These are phyloP conservation scores for Synodontis membranacea DNA, from an alignment of 2,113 vertebrate species.

Conservation along the genomic window DNA sequence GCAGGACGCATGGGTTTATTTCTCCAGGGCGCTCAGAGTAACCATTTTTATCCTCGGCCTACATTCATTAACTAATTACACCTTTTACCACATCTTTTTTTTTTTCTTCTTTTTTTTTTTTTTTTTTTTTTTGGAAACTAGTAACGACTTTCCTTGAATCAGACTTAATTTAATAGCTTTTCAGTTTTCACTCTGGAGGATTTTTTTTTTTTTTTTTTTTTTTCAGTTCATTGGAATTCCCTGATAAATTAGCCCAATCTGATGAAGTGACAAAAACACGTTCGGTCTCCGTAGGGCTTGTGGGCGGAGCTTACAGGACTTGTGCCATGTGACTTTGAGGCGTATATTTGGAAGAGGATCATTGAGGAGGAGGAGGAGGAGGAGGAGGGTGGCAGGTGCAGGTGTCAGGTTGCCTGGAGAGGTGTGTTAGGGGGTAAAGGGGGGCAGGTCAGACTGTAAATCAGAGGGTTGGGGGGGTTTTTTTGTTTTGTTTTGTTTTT, in stretches of 20 bases:
- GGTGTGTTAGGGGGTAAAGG: slow-evolving; percentile 54
- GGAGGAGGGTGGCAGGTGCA: slow-evolving; percentile 57
- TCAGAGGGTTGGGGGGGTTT: too few species aligned
- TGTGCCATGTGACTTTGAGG: slow-evolving; percentile 50
- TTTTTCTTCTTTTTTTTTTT: slow-evolving; percentile 14
- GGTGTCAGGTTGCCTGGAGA: slow-evolving; percentile 57
- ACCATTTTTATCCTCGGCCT: slow-evolving; percentile 39
- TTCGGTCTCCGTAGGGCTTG: slow-evolving; percentile 50
- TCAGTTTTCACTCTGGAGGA: slow-evolving; percentile 29
- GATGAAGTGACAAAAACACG: slow-evolving; percentile 60
- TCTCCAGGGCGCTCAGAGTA: slow-evolving; percentile 10
- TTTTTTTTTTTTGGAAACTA: slow-evolving; percentile 38
- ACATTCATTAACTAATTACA: slow-evolving; percentile 54
- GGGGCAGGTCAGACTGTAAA: slow-evolving; percentile 52
- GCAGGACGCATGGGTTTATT: slow-evolving; percentile 3
- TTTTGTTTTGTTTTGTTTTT: too few species aligned
- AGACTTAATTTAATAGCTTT: slow-evolving; percentile 49
- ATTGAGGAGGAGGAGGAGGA: slow-evolving; percentile 46
- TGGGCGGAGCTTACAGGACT: slow-evolving; percentile 51
- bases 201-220: background rate
- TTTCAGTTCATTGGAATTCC: slow-evolving; percentile 48
- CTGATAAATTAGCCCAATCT: slow-evolving; percentile 54
- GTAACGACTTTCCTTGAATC: slow-evolving; percentile 51
- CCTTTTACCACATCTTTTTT: slow-evolving; percentile 50
- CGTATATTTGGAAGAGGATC: slow-evolving; percentile 49